phyloP scores from a whole-genome alignment of 2,888 invertebrate species.

The Myopa testacea region DNA sequence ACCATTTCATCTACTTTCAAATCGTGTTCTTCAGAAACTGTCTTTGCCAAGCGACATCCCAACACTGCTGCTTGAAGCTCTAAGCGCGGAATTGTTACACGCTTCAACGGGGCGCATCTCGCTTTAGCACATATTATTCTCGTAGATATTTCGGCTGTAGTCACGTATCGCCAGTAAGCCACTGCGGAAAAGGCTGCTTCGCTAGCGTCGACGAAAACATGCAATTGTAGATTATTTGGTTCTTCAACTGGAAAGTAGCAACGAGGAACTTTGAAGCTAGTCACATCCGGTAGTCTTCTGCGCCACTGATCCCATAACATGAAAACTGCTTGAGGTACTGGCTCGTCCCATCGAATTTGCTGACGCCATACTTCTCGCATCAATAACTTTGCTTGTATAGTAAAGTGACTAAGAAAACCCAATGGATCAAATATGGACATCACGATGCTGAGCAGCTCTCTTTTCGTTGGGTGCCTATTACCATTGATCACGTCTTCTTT shows the following conservation, averaged over 20 bases:
- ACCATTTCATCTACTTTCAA: neutral
- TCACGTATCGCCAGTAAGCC: slow-evolving; percentile 5
- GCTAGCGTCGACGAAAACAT: slow-evolving; percentile 1
- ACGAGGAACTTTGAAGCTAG: neutral
- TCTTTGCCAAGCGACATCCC: slow-evolving; percentile 36
- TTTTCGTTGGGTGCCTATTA: neutral
- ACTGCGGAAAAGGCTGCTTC: slow-evolving; percentile 10
- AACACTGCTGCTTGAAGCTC: slow-evolving; percentile 42
- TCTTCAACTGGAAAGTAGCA: neutral
- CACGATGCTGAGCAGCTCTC: slow-evolving; percentile 30
- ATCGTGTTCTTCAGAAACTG: slow-evolving; percentile 20
- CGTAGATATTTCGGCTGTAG: neutral
- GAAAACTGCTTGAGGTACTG: neutral
- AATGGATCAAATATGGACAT: slow-evolving; percentile 40
- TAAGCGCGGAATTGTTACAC: slow-evolving; percentile 31
- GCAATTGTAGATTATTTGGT: neutral
- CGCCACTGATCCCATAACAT: neutral
- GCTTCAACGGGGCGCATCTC: slow-evolving; percentile 41
- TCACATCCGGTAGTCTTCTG: neutral
- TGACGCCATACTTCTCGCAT: neutral
- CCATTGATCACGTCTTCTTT: too few species aligned
- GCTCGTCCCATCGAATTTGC: slow-evolving; percentile 33
- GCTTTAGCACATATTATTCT: neutral
- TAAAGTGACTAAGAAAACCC: neutral
- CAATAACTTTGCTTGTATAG: neutral